Conservation (phyloP, 2,888 invertebrate genomes). For the Bembecia ichneumoniformis region DNA sequence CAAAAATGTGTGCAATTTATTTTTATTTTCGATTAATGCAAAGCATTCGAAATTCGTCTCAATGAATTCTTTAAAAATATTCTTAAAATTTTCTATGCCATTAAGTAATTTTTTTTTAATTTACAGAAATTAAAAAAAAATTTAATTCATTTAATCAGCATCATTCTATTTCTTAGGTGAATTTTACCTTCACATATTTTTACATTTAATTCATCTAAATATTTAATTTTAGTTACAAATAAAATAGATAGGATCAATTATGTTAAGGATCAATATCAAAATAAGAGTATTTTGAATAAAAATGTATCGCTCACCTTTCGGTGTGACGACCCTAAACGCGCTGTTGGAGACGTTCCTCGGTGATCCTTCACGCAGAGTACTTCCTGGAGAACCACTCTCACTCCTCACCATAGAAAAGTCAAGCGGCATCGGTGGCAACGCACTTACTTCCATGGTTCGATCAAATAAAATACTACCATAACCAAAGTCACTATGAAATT, state of each 20-base stretch:
- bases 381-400: constrained; percentile 46
- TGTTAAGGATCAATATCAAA: background rate
- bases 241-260: background rate
- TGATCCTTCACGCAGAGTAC: constrained; percentile 42
- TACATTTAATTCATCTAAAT: no score
- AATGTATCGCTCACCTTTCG: constrained; percentile 68
- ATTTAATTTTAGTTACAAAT: background rate
- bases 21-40: no score
- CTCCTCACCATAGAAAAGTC: constrained; percentile 76
- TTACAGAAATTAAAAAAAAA: no score
- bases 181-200: no score
- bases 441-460: constrained; percentile 75
- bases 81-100: no score
- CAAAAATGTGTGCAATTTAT: no score
- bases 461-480: constrained; percentile 18
- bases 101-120: no score
- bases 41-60: no score
- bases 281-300: background rate
- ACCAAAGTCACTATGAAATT: background rate
- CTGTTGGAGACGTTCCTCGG: constrained; percentile 65
- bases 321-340: constrained; percentile 78
- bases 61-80: no score
- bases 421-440: constrained; percentile 75
- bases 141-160: no score
- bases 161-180: no score